phyloP scores from a whole-genome alignment of 1,140 invertebrate genomes.

The Cotesia chilonis region DNA sequence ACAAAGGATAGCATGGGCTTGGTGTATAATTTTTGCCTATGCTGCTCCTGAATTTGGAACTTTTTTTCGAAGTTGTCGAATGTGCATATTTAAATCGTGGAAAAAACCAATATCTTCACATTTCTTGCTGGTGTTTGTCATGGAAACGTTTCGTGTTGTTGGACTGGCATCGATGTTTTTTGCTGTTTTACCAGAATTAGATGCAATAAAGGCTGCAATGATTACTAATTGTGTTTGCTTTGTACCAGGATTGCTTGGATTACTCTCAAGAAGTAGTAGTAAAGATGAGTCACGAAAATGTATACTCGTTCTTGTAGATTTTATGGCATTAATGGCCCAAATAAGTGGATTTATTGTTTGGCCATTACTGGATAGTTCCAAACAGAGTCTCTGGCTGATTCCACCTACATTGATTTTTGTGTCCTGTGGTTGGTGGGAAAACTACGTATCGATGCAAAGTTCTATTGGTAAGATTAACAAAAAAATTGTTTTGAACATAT shows the following conservation, averaged over 20 bases:
- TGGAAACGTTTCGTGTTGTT: conserved; percentile 87
- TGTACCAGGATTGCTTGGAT: conserved; percentile 81
- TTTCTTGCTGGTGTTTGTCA: conserved; percentile 77
- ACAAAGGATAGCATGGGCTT: conserved; percentile 91
- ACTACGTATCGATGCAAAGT: conserved; percentile 87
- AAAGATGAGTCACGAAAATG: conserved; percentile 77
- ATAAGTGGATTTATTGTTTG: conserved; percentile 89
- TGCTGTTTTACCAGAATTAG: conserved; percentile 86
- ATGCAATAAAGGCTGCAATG: conserved; percentile 92
- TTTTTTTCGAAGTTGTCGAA: conserved; percentile 82
- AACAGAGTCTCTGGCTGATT: conserved; percentile 80
- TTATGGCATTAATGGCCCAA: conserved; percentile 84
- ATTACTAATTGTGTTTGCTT: conserved; percentile 93
- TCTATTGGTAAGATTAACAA: conserved; percentile 70
- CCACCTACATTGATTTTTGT: conserved; percentile 84
- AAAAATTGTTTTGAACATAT: conserved; percentile 30
- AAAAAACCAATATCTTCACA: conserved; percentile 72
- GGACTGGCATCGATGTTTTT: conserved; percentile 88
- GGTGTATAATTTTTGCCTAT: conserved; percentile 89
- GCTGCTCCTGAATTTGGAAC: conserved; percentile 88
- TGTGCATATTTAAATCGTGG: conserved; percentile 90
- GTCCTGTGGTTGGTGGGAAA: conserved; percentile 96
- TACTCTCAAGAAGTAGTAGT: conserved; percentile 81
- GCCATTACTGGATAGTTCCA: conserved; percentile 79
- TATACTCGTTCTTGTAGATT: conserved; percentile 83